Evolutionary conservation across 2,113 vertebrate genomes (phyloP), one percentile per base, ranked within the genome.

Genomic region (Cyphomyrus discorhynchus): DNA sequence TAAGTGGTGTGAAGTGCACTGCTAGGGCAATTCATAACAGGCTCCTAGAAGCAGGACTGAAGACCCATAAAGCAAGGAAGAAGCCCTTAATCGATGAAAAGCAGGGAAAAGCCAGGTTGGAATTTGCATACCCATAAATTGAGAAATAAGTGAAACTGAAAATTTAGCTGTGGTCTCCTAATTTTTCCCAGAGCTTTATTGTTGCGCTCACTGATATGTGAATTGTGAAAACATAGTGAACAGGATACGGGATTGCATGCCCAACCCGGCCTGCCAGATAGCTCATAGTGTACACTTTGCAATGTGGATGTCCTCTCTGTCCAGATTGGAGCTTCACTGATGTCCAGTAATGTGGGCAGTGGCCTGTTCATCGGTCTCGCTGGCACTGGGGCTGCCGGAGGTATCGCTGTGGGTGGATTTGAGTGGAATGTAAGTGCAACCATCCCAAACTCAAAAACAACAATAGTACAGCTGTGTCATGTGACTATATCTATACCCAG

Each of bases 301-400:
- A 86, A 27, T 52, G 88, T 8, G 24, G 31, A 13, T 85, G 15
- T 88, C 90, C 1, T 87, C 31, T 66, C 49, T 85, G 92, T 90
- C 89, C 95, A 98, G 98, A 99, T 99, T 1, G 98, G 98, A 86
- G 98, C 98, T 6, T 99, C 98, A 39, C 93, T 99, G 91, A 98
- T 99, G 98, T 99, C 98, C 87, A 99, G 97, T 92, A 98, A 99
- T 0, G 97, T 99, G 92, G 98, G 98, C 94, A 99, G 98, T 9
- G 97, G 98, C 2, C 93, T 98, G 17, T 97, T 99, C 93, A 96
- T 99, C 0, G 97, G 98, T 42, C 94, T 99, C 89, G 98, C 98
- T 0, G 98, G 98, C 86, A 98, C 97, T 7, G 98, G 97, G 88
- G 98, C 98, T 17, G 97, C 97, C 0, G 98, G 97, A 82, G 98